Evolutionary conservation across 2,888 invertebrate species (phyloP).

Genomic region (Epinotia ramella): DNA sequence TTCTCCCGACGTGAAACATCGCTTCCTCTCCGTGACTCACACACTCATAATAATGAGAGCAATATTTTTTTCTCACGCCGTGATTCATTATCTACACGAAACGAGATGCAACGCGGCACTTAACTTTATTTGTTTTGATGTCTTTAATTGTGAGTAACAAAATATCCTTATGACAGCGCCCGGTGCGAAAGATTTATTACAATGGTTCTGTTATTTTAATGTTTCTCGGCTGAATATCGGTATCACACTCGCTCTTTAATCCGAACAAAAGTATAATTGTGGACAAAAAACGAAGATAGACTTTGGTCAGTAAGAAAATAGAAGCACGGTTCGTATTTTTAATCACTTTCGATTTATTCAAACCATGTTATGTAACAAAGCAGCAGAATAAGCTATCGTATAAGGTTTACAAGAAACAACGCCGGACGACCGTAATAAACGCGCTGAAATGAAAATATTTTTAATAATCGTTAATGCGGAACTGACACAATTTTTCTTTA

Average conservation of each 20-base stretch:
- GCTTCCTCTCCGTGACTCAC: conserved; percentile 73
- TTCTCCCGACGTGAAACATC: conserved; percentile 52
- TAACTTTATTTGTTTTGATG: conserved; percentile 72
- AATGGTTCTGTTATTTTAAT: not conserved
- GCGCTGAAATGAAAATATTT: conserved; percentile 39
- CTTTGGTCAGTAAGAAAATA: conserved; percentile 33
- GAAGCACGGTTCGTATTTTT: not conserved
- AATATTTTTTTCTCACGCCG: conserved; percentile 81
- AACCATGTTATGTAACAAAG: not conserved
- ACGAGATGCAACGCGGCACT: conserved; percentile 66
- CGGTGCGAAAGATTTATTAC: conserved; percentile 61
- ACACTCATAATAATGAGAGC: conserved; percentile 73
- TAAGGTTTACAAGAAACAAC: conserved; percentile 49
- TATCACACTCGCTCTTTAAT: not conserved
- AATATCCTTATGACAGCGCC: conserved; percentile 47
- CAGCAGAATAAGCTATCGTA: conserved; percentile 36
- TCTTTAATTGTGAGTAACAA: conserved; percentile 71
- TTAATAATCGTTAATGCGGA: conserved; percentile 60
- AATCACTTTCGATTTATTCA: too few relatives aligned
- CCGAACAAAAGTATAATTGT: not conserved
- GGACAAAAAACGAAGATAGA: not conserved
- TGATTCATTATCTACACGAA: conserved; percentile 76
- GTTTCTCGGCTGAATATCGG: not conserved
- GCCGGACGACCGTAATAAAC: conserved; percentile 48
- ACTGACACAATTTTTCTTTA: conserved; percentile 69